Evolutionary conservation across 53 echinoderm and acorn worm genomes (phyloP), one percentile per base, ranked within the genome.

Genomic region (Echinometra lucunter): DNA sequence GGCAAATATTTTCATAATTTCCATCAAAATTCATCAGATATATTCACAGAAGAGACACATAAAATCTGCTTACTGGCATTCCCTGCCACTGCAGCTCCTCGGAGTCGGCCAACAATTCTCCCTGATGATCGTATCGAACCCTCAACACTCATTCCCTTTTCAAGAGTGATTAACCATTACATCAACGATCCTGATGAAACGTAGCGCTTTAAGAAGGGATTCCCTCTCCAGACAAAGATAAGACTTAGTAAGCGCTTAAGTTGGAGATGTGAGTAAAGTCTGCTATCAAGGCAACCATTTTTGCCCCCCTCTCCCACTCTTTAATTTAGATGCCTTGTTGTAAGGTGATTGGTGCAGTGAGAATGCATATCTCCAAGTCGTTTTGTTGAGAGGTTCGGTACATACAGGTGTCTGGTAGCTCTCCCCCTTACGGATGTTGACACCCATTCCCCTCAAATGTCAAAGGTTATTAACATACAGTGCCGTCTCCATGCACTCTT

Each of bases 361-460:
- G 38, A 89, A 60, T 58, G 63, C 58, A 40, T 23, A 90, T 63
- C 40, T 60, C 58, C 34, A 21, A 53, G 60, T 18, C 9, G 34
- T 6, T 60, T 23, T 47, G 45, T 85, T 85, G 85, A 85, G 18
- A n/a, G 19, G 85, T 49, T n/a, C 45, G 21, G 60, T 34, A 49
- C 37, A 89, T 58, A 34, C 35, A 89, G 91, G 69, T 91, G 91
- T 91, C 91, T 91, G 66, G 45, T 91, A 18, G 45, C 34, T 13
- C 9, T 4, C 44, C 91, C 42, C n/a, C 8, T 91, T n/a, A 66
- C 45, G 91, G 91, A 91, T 69, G 69, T 91, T 72, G n/a, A 66
- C 91, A 47, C 91, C 91, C 91, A 58, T 91, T 11, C 42, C 38
- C 4, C 37, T 91, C 69, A 91, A 91, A 91, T 91, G 91, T 91